A percentile compares a stretch with the other conserved stretches of the same genome.
Conservation (phyloP, 2,797 vertebrate genomes). For the Myotis daubentonii region DNA sequence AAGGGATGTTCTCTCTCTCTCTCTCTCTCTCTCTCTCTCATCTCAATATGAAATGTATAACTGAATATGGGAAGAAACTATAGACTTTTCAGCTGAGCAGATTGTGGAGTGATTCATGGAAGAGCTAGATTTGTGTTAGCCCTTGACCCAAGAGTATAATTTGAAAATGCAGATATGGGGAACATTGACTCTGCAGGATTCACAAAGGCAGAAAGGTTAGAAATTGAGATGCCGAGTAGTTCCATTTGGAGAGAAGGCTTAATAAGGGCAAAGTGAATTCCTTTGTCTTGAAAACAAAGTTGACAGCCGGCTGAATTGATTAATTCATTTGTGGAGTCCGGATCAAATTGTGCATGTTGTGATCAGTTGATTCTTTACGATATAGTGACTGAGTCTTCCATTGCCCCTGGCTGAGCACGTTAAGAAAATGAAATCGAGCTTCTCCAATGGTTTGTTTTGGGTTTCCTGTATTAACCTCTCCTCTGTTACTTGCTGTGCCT, state of each 20-base stretch:
- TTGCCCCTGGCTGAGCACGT: slow-evolving; percentile 12
- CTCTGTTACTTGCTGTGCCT: background rate
- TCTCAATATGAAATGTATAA: background rate
- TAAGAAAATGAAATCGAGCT: slow-evolving; percentile 61
- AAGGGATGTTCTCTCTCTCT: background rate
- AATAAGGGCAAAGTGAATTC: background rate
- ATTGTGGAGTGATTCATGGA: background rate
- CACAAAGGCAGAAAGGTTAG: background rate
- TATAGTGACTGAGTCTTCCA: slow-evolving; percentile 35
- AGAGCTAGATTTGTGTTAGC: background rate
- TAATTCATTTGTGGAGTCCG: slow-evolving; percentile 48
- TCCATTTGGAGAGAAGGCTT: background rate
- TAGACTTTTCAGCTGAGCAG: background rate
- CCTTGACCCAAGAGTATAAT: background rate
- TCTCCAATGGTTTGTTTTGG: slow-evolving; percentile 47
- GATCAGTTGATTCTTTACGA: slow-evolving; percentile 57
- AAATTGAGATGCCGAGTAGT: background rate
- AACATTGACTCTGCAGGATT: background rate
- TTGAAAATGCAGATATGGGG: background rate
- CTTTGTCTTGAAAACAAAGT: slow-evolving; percentile 13
- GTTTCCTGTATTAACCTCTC: slow-evolving; percentile 49
- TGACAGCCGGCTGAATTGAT: slow-evolving; percentile 50
- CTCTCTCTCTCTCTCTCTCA: background rate
- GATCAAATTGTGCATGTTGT: slow-evolving; percentile 36
- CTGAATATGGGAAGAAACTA: background rate